Conservation (phyloP, 2,888 invertebrate genomes). For the Lamproptera curius region DNA sequence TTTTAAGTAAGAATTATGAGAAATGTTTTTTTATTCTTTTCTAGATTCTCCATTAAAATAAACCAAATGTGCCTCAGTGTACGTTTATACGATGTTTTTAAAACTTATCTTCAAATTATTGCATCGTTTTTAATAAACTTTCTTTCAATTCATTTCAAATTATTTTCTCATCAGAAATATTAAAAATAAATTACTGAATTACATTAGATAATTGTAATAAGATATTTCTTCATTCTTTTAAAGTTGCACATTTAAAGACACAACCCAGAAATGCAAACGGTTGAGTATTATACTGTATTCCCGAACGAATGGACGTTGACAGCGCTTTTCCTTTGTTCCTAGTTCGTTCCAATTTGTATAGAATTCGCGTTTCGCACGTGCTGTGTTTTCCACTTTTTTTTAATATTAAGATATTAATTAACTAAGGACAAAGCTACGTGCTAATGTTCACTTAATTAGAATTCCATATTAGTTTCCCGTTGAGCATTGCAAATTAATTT, state of each 20-base stretch:
- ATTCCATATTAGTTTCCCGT: neutral
- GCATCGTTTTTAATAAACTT: too few species aligned
- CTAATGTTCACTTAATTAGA: slow-evolving; percentile 1
- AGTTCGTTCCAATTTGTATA: slow-evolving; percentile 48
- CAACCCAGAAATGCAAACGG: neutral
- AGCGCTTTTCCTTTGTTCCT: slow-evolving; percentile 65
- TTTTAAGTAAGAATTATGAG: too few species aligned
- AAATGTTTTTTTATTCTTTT: too few species aligned
- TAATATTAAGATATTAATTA: slow-evolving; percentile 16
- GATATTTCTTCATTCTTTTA: too few species aligned
- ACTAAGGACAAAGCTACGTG: slow-evolving; percentile 5
- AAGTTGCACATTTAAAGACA: neutral
- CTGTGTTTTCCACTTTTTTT: slow-evolving; percentile 25
- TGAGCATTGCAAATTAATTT: neutral
- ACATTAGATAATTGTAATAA: too few species aligned
- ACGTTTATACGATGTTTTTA: too few species aligned
- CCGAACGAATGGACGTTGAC: slow-evolving; percentile 63
- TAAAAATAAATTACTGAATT: too few species aligned
- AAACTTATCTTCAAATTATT: too few species aligned
- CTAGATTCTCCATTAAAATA: too few species aligned
- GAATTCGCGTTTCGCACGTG: slow-evolving; percentile 42
- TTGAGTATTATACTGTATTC: neutral
- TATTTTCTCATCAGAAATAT: too few species aligned
- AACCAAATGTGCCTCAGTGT: too few species aligned
- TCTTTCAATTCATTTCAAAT: too few species aligned